Evolutionary conservation across 1,140 invertebrate species (phyloP).

Genomic region (Drosophila parvula): DNA sequence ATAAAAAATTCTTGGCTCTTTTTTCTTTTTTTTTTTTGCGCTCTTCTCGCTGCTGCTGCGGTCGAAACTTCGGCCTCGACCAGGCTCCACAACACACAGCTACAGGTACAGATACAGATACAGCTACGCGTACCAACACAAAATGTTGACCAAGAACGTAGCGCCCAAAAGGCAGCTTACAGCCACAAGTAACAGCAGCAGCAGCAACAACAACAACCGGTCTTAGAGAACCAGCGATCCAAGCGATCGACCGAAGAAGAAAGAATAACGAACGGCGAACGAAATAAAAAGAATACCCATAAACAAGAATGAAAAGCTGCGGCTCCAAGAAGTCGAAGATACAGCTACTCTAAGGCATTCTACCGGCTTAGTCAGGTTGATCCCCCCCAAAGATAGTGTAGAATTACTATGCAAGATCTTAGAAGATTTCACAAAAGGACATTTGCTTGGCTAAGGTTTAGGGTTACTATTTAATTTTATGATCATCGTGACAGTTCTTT

Average conservation of each 20-base stretch:
- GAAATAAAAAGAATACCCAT: constrained; percentile 24
- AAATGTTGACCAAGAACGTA: constrained; percentile 75
- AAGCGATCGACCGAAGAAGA: constrained; percentile 42
- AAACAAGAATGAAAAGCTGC: constrained; percentile 44
- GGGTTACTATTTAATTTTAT: background rate
- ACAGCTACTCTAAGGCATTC: constrained; percentile 21
- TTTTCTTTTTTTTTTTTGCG: constrained; percentile 27
- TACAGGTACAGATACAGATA: constrained; percentile 20
- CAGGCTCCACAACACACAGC: constrained; percentile 53
- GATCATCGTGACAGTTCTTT: background rate
- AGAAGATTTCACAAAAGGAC: background rate
- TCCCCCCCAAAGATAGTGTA: background rate
- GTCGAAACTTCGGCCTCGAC: constrained; percentile 74
- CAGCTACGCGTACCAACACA: constrained; percentile 20
- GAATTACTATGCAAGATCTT: background rate
- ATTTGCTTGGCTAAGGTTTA: background rate
- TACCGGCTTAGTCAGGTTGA: background rate
- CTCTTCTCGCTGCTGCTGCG: constrained; percentile 26
- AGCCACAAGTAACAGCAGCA: constrained; percentile 44
- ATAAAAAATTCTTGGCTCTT: constrained; percentile 63
- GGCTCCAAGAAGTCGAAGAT: constrained; percentile 26
- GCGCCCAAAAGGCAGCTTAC: constrained; percentile 59
- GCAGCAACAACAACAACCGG: constrained; percentile 73
- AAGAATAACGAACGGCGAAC: constrained; percentile 57
- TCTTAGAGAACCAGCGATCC: constrained; percentile 62